Percentiles rank a stretch among this genome's conserved stretches.
These are phyloP conservation scores for Cetonia aurata DNA, from an alignment of 2,888 invertebrate genomes.

Conservation along the genomic window DNA sequence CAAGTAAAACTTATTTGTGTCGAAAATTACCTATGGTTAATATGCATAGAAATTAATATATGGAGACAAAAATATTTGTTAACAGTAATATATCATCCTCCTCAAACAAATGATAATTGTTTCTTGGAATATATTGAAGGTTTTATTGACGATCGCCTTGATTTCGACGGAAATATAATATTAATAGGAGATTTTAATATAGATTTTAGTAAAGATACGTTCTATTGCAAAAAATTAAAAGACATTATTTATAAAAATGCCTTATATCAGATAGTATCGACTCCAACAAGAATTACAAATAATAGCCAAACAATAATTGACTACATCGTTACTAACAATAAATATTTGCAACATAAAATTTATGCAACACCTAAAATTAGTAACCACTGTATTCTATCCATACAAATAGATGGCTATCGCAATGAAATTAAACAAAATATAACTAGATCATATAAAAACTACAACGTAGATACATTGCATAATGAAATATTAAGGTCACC, in stretches of 20 bases:
- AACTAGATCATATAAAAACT: too few species aligned
- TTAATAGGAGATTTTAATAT: constrained; percentile 10
- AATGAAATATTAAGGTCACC: too few species aligned
- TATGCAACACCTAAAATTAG: too few species aligned
- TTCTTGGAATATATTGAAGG: constrained; percentile 14
- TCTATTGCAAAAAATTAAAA: constrained; percentile 8
- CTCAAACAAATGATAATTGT: constrained; percentile 5
- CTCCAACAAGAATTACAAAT: too few species aligned
- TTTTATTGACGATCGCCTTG: constrained; percentile 5
- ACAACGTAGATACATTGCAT: too few species aligned
- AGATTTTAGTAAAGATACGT: constrained; percentile 3
- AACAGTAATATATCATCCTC: constrained; percentile 19
- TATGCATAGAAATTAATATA: constrained; percentile 2
- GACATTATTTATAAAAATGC: not conserved
- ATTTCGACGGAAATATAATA: constrained; percentile 15
- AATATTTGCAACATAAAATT: too few species aligned
- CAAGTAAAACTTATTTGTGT: constrained; percentile 10
- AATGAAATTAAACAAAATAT: too few species aligned
- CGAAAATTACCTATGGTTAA: constrained; percentile 3
- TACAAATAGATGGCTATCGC: too few species aligned
- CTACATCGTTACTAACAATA: too few species aligned
- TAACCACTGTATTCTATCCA: too few species aligned
- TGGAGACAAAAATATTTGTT: constrained; percentile 3
- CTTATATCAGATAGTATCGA: too few species aligned
- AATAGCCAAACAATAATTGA: too few species aligned